Base-by-base conservation (phyloP, 35 echinoderm and acorn worm species). In the Chiridota heheva region DNA sequence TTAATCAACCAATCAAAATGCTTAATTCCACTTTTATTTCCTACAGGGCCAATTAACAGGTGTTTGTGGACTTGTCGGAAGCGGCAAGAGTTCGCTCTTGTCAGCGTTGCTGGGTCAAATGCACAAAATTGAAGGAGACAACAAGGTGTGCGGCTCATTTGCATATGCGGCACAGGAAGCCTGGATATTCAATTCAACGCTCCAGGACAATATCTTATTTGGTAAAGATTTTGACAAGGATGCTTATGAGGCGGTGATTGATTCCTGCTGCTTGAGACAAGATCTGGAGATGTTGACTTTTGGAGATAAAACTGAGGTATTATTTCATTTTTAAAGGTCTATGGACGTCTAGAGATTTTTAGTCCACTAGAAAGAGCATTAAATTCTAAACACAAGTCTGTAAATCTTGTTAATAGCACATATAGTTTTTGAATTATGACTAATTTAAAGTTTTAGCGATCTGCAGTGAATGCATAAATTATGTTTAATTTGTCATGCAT, bases 51-150 rank as follows among this genome's bases (percentile, higher is more conserved):
- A 85, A 59, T 53, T 96, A 42, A 89, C 81, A 1, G 91, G 91
- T 62, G 86, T 96, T 12, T 96, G 91, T 68, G 91, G 91, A 30
- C 36, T 47, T 0, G 91, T 96, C 29, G 91, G 91, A 2, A 96
- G 91, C 56, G 91, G 91, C 22, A 96, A 96, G 45, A 84, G 81
- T 20, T 96, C 91, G 16, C 73, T 96, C 17, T 72, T 96, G 17
- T 96, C 91, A 16, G 91, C 91, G 58, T 90, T 96, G 41, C 63
- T 96, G 6, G 82, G 87, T 49, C 86, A 96, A 42, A 96, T 96
- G 91, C 72, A 89, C 32, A 81, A 82, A 7, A 32, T 82, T 8
- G 49, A 65, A 13, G 91, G 91, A 22, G 56, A 44, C 12, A 66
- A 84, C 15, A 69, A 81, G 2, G 42, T 95, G 4, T 81, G 85